These are phyloP conservation scores for Drosophila gaucha DNA, from an alignment of 2,888 invertebrate species.

Conservation along the genomic window DNA sequence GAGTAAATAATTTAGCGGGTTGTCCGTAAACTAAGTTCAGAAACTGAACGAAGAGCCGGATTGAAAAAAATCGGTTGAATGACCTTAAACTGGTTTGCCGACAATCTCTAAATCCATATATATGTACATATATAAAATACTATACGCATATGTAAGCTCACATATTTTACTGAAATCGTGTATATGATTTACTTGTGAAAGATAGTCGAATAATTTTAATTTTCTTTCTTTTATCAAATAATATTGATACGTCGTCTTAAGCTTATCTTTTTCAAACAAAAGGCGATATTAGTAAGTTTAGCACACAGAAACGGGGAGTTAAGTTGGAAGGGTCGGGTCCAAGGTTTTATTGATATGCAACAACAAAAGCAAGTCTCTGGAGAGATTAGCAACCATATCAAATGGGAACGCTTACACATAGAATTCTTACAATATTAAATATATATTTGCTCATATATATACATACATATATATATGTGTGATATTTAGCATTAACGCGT, in stretches of 20 bases:
- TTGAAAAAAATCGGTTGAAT: background rate
- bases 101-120: background rate
- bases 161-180: background rate
- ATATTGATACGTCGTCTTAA: conserved; percentile 16
- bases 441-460: conserved; percentile 6
- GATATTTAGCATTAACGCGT: conserved; percentile 46
- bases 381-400: conserved; percentile 47
- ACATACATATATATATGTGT: background rate
- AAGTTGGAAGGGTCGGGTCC: background rate
- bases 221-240: conserved; percentile 13
- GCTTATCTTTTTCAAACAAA: conserved; percentile 11
- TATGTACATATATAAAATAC: background rate
- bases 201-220: conserved; percentile 9
- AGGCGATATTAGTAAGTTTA: conserved; percentile 21
- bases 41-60: too few relatives aligned
- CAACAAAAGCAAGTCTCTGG: conserved; percentile 2
- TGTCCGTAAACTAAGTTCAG: too few relatives aligned
- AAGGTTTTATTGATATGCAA: conserved; percentile 54
- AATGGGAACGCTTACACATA: conserved; percentile 15
- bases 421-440: background rate
- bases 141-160: background rate
- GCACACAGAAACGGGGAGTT: background rate
- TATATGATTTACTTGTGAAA: conserved; percentile 7
- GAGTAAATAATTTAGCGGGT: background rate
- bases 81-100: background rate